These are phyloP conservation scores for Hiodon tergisus DNA, from an alignment of 2,113 vertebrate species.

Conservation along the genomic window DNA sequence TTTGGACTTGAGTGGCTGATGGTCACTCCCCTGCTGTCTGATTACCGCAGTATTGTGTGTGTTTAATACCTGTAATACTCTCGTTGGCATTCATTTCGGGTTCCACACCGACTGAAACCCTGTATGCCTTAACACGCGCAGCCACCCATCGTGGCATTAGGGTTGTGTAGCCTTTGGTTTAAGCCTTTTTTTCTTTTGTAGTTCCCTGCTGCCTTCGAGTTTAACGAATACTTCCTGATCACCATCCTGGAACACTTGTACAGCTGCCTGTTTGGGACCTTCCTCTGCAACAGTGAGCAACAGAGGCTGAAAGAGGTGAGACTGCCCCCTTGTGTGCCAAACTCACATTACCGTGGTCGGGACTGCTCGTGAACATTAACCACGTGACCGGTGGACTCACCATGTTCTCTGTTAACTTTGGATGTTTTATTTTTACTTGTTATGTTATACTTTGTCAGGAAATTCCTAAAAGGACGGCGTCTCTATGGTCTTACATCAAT, in stretches of 20 bases:
- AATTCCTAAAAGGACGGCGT: constrained; percentile 79
- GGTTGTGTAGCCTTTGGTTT: no score
- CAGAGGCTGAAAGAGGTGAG: constrained; percentile 86
- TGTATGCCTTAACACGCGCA: no score
- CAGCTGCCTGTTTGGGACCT: constrained; percentile 95
- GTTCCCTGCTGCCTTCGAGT: constrained; percentile 97
- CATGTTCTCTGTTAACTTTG: not conserved
- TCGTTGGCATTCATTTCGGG: no score
- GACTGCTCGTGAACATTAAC: not conserved
- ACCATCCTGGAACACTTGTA: constrained; percentile 94
- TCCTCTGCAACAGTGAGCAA: constrained; percentile 92
- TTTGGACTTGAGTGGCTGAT: no score
- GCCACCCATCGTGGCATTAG: no score
- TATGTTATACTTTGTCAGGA: constrained; percentile 59
- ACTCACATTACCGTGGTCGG: no score
- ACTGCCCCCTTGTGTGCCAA: not conserved
- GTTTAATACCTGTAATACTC: no score
- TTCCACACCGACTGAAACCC: no score
- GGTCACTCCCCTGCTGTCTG: no score
- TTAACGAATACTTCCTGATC: constrained; percentile 91
- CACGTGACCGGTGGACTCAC: not conserved
- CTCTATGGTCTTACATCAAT: constrained; percentile 93
- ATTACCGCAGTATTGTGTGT: no score
- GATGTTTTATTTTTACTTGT: constrained; percentile 8
- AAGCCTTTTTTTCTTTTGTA: constrained; percentile 45